Evolutionary conservation across 2,797 vertebrate genomes (phyloP).

Genomic region (Rhodeus uyekii): DNA sequence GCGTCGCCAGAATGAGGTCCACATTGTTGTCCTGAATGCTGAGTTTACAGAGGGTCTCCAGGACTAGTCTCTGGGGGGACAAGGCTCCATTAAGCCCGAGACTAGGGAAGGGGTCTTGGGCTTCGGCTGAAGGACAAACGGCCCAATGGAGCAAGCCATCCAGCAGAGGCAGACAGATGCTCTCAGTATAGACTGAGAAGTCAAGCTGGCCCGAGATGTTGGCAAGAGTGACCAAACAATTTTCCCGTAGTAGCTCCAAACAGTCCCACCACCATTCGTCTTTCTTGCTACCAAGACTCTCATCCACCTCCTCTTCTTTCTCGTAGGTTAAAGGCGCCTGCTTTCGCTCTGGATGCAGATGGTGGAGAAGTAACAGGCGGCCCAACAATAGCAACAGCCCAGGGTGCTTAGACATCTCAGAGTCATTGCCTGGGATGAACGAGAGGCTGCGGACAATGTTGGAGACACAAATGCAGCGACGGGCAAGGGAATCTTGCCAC

Average conservation of each 20-base stretch:
- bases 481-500: slow-evolving; percentile 97
- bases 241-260: slow-evolving; percentile 95
- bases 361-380: slow-evolving; percentile 93
- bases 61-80: slow-evolving; percentile 97
- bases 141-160: slow-evolving; percentile 99
- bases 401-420: slow-evolving; percentile 97
- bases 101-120: slow-evolving; percentile 96
- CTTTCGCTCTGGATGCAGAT: slow-evolving; percentile 95
- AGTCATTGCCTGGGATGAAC: slow-evolving; percentile 96
- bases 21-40: slow-evolving; percentile 99
- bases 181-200: slow-evolving; percentile 95
- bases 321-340: slow-evolving; percentile 95
- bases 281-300: slow-evolving; percentile 88
- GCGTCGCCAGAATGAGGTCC: slow-evolving; percentile 97
- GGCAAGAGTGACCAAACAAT: slow-evolving; percentile 95
- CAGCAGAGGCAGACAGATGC: slow-evolving; percentile 96
- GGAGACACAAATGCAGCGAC: slow-evolving; percentile 95
- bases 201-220: slow-evolving; percentile 98
- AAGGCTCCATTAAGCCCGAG: slow-evolving; percentile 92
- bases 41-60: slow-evolving; percentile 98
- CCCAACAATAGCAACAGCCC: slow-evolving; percentile 94
- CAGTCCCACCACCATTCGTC: slow-evolving; percentile 99
- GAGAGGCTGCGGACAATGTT: slow-evolving; percentile 98
- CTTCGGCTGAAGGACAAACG: slow-evolving; percentile 96
- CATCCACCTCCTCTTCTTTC: slow-evolving; percentile 95